A percentile compares a stretch with the other conserved stretches of the same genome.
These are phyloP conservation scores for Prenolepis imparis DNA, from an alignment of 2,888 invertebrate species.

Conservation along the genomic window DNA sequence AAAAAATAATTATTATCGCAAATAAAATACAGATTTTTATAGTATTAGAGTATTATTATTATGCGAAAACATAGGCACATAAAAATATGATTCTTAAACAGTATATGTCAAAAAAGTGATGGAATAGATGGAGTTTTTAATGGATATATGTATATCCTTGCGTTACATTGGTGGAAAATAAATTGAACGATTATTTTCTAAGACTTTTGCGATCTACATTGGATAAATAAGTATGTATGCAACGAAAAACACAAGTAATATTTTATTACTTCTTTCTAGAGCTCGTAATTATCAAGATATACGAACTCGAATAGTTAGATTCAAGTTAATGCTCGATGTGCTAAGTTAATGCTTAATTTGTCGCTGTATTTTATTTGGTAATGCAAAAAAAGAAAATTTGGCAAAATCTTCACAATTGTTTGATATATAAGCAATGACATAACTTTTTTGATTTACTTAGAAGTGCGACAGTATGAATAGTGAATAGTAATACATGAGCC, in stretches of 20 bases:
- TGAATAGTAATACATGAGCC: neutral
- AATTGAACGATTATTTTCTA: neutral
- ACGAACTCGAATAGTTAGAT: neutral
- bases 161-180: neutral
- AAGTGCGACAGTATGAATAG: slow-evolving; percentile 17
- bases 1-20: neutral
- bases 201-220: neutral
- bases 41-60: slow-evolving; percentile 14
- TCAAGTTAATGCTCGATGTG: neutral
- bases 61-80: neutral
- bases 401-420: neutral
- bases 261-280: slow-evolving; percentile 17
- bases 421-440: neutral
- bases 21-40: slow-evolving; percentile 6
- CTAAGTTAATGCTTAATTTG: neutral
- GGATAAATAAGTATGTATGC: neutral
- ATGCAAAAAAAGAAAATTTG: neutral
- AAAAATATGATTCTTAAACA: neutral
- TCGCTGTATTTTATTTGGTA: neutral
- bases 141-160: neutral
- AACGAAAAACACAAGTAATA: neutral
- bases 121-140: neutral
- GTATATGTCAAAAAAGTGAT: neutral
- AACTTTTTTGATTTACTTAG: slow-evolving; percentile 1
- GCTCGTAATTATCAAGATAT: neutral